Percentiles rank a stretch among this genome's conserved stretches.
These are phyloP conservation scores for Lutjanus campechanus DNA, from an alignment of 2,797 vertebrate species.

Conservation along the genomic window DNA sequence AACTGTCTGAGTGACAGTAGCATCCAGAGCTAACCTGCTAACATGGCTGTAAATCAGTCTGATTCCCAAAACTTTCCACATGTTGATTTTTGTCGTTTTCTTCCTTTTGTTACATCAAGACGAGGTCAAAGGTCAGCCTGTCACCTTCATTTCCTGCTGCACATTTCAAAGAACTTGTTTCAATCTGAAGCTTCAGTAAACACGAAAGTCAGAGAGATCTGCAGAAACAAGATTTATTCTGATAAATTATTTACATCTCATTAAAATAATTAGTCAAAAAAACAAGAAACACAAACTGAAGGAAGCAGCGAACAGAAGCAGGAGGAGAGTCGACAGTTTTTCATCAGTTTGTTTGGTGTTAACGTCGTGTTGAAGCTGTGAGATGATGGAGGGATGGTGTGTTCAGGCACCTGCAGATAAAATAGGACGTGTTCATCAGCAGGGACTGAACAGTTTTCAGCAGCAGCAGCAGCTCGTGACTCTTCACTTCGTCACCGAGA, in stretches of 20 bases:
- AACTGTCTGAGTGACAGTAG: neutral
- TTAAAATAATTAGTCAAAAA: constrained; percentile 1
- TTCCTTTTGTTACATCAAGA: neutral
- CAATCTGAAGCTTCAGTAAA: neutral
- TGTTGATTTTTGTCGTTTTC: too few relatives aligned
- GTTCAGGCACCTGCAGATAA: neutral
- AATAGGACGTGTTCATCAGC: neutral
- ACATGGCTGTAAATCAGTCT: neutral
- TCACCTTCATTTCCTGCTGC: neutral
- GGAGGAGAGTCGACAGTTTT: neutral
- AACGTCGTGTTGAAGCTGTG: neutral
- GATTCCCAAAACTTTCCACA: too few relatives aligned
- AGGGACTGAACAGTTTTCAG: neutral
- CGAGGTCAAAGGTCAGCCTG: constrained; percentile 1
- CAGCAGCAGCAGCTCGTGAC: neutral
- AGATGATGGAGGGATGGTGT: neutral
- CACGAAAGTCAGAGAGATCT: neutral
- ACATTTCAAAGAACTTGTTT: neutral
- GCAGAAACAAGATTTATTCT: constrained; percentile 23
- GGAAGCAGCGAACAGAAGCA: neutral
- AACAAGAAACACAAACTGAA: neutral
- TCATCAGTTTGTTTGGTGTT: neutral
- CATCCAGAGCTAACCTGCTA: neutral
- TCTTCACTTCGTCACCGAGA: neutral
- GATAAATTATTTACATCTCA: constrained; percentile 23